Percentiles rank a stretch among this genome's conserved stretches.
phyloP scores from a whole-genome alignment of 2,888 invertebrate species.

The Palloptera scutellata region DNA sequence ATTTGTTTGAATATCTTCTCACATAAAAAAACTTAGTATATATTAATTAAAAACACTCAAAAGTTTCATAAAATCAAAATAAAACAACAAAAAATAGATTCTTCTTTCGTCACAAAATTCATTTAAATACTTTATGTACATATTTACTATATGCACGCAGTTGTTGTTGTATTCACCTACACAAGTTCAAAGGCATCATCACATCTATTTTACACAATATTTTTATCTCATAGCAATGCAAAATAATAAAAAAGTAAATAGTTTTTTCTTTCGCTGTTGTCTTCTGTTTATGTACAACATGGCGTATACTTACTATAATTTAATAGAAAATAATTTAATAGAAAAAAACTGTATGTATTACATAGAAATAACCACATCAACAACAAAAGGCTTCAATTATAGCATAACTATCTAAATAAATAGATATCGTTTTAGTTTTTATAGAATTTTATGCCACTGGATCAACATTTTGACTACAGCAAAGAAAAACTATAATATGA shows the following conservation, averaged over 20 bases:
- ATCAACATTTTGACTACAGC: not conserved
- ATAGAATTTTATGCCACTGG: not conserved
- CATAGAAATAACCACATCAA: not conserved
- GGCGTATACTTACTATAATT: not conserved
- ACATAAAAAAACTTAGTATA: no score
- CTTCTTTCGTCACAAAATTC: no score
- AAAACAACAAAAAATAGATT: no score
- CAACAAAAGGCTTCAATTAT: not conserved
- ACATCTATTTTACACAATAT: not conserved
- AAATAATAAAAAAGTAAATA: not conserved
- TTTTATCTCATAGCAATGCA: not conserved
- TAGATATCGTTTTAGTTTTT: no score
- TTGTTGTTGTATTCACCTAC: not conserved
- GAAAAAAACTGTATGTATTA: not conserved
- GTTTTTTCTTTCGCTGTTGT: not conserved
- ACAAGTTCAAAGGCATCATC: conserved; percentile 25
- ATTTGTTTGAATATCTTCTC: no score
- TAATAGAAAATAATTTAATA: no score
- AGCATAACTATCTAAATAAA: no score
- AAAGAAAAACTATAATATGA: not conserved
- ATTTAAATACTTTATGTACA: no score
- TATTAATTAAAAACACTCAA: no score
- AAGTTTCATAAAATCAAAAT: no score
- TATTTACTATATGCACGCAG: no score
- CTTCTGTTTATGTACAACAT: not conserved